Evolutionary conservation across 1,140 invertebrate species (phyloP).

Genomic region (Formica selysi): DNA sequence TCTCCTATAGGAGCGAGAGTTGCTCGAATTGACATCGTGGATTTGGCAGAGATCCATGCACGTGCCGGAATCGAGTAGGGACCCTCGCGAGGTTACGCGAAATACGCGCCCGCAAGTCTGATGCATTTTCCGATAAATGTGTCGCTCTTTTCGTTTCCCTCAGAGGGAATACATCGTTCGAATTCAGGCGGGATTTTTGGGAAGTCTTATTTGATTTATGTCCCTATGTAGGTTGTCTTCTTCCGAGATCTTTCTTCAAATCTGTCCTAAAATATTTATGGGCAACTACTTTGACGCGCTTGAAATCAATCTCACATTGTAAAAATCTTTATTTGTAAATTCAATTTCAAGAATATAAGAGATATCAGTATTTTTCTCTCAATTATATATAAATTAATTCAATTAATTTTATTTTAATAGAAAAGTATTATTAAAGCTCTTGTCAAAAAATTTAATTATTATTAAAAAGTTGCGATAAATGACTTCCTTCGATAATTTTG

Average conservation of each 20-base stretch:
- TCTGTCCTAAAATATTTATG: neutral
- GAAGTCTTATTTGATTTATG: conserved; percentile 9
- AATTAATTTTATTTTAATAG: neutral
- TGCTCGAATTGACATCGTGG: conserved; percentile 62
- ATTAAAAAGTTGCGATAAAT: neutral
- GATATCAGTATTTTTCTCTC: neutral
- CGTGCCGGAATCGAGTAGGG: conserved; percentile 65
- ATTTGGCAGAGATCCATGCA: conserved; percentile 79
- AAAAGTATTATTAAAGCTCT: neutral
- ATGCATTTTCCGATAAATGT: conserved; percentile 15
- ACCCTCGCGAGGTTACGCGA: conserved; percentile 28
- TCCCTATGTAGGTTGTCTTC: neutral
- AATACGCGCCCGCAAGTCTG: neutral
- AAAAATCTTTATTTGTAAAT: neutral
- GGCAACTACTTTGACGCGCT: neutral
- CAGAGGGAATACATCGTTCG: neutral
- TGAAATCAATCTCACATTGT: neutral
- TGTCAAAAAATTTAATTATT: neutral
- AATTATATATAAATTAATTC: neutral
- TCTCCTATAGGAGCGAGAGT: conserved; percentile 50
- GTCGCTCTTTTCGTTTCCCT: neutral
- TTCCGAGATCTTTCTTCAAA: neutral
- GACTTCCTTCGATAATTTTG: neutral
- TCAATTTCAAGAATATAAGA: neutral
- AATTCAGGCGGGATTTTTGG: neutral